Base-by-base conservation (phyloP, 2,113 vertebrate genomes). In the Nycticryphes semicollaris region DNA sequence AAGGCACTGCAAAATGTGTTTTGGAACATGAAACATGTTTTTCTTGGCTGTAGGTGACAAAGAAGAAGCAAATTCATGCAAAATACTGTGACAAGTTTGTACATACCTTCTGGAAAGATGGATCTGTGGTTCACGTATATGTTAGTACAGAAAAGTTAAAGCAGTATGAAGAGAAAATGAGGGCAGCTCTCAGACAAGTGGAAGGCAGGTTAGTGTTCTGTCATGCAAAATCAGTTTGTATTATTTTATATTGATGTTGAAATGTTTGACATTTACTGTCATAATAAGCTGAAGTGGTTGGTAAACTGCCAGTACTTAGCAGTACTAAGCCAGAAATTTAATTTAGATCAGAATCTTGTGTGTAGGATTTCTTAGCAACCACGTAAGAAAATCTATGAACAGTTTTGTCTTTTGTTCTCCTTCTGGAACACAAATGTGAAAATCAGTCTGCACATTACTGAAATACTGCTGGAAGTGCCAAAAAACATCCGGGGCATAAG, bases 51-150 rank as follows among this genome's bases (percentile, higher is more conserved):
- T 93, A 99, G 98, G 98, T 98, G 64, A 96, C 96, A 72, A 98
- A 96, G 25, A 97, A 77, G 84, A 98, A 98, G 85, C 69, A 97
- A 84, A 87, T 98, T 89, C 87, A 98, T 74, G 98, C 98, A 35
- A 98, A 98, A 91, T 99, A 99, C 78, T 99, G 98, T 76, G 92
- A 95, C 62, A 97, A 91, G 41, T 99, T 99, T 97, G 81, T 98
- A 51, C 98, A 98, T 17, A 93, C 97, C 31, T 85, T 93, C 45
- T 98, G 98, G 98, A 98, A 98, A 93, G 98, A 99, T 90, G 98
- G 98, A 43, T 98, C 97, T 74, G 85, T 98, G 62, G 98, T 98
- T 66, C 98, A 99, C 1, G 39, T 98, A 10, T 97, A 97, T 66
- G 94, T 99, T 35, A 97, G 97, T 82, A 89, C 96, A 70, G 98